These are phyloP conservation scores for Poecilia wingei DNA, from an alignment of 2,797 vertebrate genomes.

Conservation along the genomic window DNA sequence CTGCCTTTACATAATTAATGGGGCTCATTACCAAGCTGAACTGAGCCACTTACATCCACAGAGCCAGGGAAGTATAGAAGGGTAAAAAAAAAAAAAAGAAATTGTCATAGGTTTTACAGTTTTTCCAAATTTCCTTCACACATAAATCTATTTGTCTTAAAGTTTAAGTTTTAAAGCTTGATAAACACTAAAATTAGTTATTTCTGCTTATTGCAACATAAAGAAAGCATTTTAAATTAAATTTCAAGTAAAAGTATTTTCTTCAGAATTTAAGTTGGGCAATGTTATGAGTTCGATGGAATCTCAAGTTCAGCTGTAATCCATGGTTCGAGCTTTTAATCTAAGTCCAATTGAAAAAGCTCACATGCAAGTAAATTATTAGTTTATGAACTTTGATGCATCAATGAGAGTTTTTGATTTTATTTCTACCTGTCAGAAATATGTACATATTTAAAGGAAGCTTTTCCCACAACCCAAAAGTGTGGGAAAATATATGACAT, in stretches of 20 bases:
- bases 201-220: neutral
- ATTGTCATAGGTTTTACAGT: constrained; percentile 4
- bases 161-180: neutral
- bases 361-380: constrained; percentile 13
- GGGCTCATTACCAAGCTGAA: constrained; percentile 80
- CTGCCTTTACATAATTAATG: constrained; percentile 87
- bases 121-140: neutral
- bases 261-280: neutral
- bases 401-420: constrained; percentile 27
- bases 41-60: constrained; percentile 59
- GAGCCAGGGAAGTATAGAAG: constrained; percentile 26
- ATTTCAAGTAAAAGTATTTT: neutral
- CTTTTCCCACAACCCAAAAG: constrained; percentile 54
- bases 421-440: constrained; percentile 55
- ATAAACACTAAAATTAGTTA: neutral
- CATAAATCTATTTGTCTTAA: neutral
- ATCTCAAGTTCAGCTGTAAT: neutral
- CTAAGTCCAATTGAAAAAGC: constrained; percentile 31
- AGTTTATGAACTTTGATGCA: constrained; percentile 23
- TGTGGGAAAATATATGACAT: constrained; percentile 69
- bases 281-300: neutral
- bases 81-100: constrained; percentile 5
- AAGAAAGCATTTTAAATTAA: neutral
- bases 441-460: constrained; percentile 65
- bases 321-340: neutral